These are phyloP conservation scores for Caenorhabditis sinica DNA, from an alignment of 2,888 invertebrate species.

Conservation along the genomic window DNA sequence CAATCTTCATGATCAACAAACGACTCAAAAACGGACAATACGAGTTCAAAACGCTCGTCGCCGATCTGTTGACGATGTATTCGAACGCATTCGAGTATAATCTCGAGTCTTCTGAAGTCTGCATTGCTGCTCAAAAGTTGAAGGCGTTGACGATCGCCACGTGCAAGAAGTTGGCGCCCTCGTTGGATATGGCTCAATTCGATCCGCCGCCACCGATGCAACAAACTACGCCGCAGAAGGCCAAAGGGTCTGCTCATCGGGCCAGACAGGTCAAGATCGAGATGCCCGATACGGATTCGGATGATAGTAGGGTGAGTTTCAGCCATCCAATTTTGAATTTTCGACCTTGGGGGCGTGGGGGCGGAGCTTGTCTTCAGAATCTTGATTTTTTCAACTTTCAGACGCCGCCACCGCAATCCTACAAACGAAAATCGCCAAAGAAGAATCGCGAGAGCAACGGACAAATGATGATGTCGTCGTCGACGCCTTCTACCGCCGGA, in stretches of 20 bases:
- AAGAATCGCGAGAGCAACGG: no score
- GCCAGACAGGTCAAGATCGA: slow-evolving; percentile 47
- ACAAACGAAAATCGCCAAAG: slow-evolving; percentile 68
- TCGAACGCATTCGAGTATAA: slow-evolving; percentile 96
- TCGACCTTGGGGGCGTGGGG: no score
- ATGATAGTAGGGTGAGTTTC: slow-evolving; percentile 34
- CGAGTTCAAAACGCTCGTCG: slow-evolving; percentile 90
- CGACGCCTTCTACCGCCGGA: neutral
- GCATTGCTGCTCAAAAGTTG: slow-evolving; percentile 91
- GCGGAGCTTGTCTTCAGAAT: no score
- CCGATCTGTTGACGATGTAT: slow-evolving; percentile 90
- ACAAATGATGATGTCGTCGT: no score
- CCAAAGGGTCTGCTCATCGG: slow-evolving; percentile 31
- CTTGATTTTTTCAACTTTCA: no score
- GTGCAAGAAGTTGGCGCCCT: slow-evolving; percentile 69
- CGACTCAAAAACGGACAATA: slow-evolving; percentile 84
- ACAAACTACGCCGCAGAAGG: neutral
- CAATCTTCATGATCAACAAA: slow-evolving; percentile 91
- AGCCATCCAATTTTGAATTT: no score
- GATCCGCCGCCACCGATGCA: slow-evolving; percentile 19
- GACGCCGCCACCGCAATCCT: slow-evolving; percentile 59
- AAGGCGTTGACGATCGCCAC: slow-evolving; percentile 73
- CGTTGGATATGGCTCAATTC: slow-evolving; percentile 30
- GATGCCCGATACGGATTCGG: slow-evolving; percentile 57
- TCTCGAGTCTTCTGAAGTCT: slow-evolving; percentile 89